Evolutionary conservation across 2,888 invertebrate species (phyloP).

Genomic region (Camptogramma bilineatum): DNA sequence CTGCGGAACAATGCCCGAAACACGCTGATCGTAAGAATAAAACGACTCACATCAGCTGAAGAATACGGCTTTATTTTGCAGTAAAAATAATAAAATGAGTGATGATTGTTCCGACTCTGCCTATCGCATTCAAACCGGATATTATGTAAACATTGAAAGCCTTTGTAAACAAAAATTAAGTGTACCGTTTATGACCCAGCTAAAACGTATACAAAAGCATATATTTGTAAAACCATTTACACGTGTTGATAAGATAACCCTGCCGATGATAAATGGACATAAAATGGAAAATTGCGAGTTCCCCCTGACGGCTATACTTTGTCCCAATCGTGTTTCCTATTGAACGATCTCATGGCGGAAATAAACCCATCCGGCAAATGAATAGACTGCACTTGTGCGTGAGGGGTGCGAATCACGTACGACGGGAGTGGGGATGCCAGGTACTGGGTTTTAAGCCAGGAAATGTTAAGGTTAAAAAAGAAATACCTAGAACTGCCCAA

Average conservation of each 20-base stretch:
- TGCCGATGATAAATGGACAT: slow-evolving; percentile 66
- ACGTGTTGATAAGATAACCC: slow-evolving; percentile 56
- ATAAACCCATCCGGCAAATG: slow-evolving; percentile 84
- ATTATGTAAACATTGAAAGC: not conserved
- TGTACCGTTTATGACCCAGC: slow-evolving; percentile 6
- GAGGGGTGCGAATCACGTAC: slow-evolving; percentile 52
- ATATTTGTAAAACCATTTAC: slow-evolving; percentile 24
- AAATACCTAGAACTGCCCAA: not conserved
- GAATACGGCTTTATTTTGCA: slow-evolving; percentile 15
- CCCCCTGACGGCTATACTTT: slow-evolving; percentile 67
- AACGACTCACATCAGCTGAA: slow-evolving; percentile 20
- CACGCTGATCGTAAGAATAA: slow-evolving; percentile 43
- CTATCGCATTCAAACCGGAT: not conserved
- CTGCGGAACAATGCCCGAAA: slow-evolving; percentile 53
- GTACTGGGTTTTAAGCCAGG: not conserved
- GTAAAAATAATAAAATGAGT: slow-evolving; percentile 15
- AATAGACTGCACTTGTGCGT: slow-evolving; percentile 82
- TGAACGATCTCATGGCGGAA: slow-evolving; percentile 82
- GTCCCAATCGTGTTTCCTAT: slow-evolving; percentile 83
- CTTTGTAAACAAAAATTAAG: slow-evolving; percentile 1
- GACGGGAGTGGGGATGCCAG: not conserved
- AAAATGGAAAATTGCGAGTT: slow-evolving; percentile 70
- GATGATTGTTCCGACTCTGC: slow-evolving; percentile 3
- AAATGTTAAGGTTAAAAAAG: not conserved
- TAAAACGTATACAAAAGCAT: slow-evolving; percentile 40